Conservation (phyloP, 1,140 invertebrate genomes). For the Agraylea sexmaculata region DNA sequence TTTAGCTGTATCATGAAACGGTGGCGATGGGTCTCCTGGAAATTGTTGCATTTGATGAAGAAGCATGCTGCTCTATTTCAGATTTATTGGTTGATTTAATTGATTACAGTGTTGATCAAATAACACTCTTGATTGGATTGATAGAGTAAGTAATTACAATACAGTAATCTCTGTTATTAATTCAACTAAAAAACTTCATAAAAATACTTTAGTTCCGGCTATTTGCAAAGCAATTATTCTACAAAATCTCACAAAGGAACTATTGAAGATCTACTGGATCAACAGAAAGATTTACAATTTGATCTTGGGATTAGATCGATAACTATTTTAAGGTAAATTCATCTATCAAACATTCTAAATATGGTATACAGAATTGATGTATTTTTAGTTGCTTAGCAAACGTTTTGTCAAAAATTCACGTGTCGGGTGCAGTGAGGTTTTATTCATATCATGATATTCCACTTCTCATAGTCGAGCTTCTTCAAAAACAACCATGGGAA, state of each 20-base stretch:
- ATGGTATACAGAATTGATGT: not conserved
- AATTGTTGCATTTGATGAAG: slow-evolving; percentile 60
- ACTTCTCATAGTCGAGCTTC: slow-evolving; percentile 54
- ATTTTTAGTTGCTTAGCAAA: slow-evolving; percentile 38
- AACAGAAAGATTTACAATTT: slow-evolving; percentile 52
- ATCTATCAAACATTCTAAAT: not conserved
- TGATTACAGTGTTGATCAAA: slow-evolving; percentile 53
- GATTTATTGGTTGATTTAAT: slow-evolving; percentile 60
- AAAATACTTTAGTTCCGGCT: slow-evolving; percentile 29
- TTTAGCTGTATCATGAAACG: slow-evolving; percentile 57
- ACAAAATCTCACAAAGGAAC: slow-evolving; percentile 35
- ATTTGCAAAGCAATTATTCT: slow-evolving; percentile 30
- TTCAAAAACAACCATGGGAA: slow-evolving; percentile 57
- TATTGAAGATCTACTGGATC: slow-evolving; percentile 47
- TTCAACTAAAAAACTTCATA: slow-evolving; percentile 8
- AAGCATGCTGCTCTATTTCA: slow-evolving; percentile 53
- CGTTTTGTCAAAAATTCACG: slow-evolving; percentile 44
- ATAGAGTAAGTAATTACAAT: slow-evolving; percentile 28
- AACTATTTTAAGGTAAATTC: slow-evolving; percentile 50
- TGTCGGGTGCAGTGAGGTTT: slow-evolving; percentile 49
- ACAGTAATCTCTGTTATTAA: slow-evolving; percentile 5
- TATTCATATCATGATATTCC: slow-evolving; percentile 59
- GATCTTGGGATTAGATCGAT: slow-evolving; percentile 60
- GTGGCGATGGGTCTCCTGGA: slow-evolving; percentile 58
- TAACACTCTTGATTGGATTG: slow-evolving; percentile 42